Evolutionary conservation across 35 echinoderm and acorn worm species (phyloP).

Genomic region (Diadema setosum): DNA sequence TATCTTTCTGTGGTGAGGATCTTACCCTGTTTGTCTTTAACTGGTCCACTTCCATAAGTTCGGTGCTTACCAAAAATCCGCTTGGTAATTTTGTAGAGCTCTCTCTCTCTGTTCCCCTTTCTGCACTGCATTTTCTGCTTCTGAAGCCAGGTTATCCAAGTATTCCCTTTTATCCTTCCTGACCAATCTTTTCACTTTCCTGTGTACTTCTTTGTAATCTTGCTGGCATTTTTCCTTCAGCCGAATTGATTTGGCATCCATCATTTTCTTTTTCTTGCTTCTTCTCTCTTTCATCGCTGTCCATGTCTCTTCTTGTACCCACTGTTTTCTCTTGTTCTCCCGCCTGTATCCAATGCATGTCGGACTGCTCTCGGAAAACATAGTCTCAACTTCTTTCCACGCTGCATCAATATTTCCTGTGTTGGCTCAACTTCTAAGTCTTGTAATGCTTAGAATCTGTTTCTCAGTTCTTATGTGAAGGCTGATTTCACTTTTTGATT

Average conservation of each 20-base stretch:
- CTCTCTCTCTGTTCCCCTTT: background rate
- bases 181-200: background rate
- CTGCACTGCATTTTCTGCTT: background rate
- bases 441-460: constrained; percentile 14
- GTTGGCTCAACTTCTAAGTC: background rate
- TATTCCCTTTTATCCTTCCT: background rate
- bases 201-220: background rate
- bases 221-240: background rate
- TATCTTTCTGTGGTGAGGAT: no score
- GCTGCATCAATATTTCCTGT: background rate
- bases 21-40: background rate
- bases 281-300: background rate
- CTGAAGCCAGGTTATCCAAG: background rate
- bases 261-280: background rate
- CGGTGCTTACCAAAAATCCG: background rate
- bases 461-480: constrained; percentile 20
- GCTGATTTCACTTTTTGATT: background rate
- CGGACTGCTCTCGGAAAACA: background rate
- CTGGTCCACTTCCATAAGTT: background rate
- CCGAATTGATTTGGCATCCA: background rate
- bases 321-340: constrained; percentile 14
- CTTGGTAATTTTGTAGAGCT: constrained; percentile 16
- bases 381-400: background rate
- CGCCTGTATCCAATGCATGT: constrained; percentile 5
- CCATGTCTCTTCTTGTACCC: constrained; percentile 7